These are phyloP conservation scores for Riparia riparia DNA, from an alignment of 2,113 vertebrate genomes.

Conservation along the genomic window DNA sequence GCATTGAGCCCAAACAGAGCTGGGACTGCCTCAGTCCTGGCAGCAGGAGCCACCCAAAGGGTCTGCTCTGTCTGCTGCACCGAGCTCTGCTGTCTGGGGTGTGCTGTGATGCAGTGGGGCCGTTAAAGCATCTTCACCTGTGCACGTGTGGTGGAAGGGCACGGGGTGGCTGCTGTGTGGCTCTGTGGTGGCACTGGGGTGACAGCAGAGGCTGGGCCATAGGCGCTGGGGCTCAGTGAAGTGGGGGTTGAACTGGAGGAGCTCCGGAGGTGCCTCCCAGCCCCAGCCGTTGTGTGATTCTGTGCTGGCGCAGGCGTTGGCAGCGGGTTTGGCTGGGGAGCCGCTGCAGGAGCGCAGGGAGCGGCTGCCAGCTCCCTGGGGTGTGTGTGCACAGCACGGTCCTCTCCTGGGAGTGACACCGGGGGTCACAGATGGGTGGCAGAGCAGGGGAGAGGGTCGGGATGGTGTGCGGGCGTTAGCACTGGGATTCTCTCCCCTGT, in stretches of 20 bases:
- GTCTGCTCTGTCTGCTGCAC: not conserved
- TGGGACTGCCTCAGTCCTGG: not conserved
- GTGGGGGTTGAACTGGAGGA: not conserved
- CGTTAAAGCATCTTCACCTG: fast-evolving
- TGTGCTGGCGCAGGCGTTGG: not conserved
- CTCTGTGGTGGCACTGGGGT: not conserved
- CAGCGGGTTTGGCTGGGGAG: not conserved
- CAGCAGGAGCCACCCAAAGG: not conserved
- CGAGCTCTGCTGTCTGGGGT: not conserved
- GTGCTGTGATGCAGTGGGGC: not conserved
- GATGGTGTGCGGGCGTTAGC: not conserved
- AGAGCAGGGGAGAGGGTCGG: not conserved
- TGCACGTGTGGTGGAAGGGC: not conserved
- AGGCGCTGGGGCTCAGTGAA: not conserved
- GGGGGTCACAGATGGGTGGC: not conserved
- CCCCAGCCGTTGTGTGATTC: not conserved
- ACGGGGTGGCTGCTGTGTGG: fast-evolving
- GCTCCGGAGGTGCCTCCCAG: not conserved
- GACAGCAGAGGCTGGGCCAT: not conserved
- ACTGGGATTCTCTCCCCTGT: not conserved
- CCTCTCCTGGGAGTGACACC: not conserved
- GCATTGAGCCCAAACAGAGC: fast-evolving
- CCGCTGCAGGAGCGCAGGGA: not conserved
- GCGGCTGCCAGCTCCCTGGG: fast-evolving
- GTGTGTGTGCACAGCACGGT: not conserved